These are phyloP conservation scores for Halichoeres trimaculatus DNA, from an alignment of 2,113 vertebrate species.

Conservation along the genomic window DNA sequence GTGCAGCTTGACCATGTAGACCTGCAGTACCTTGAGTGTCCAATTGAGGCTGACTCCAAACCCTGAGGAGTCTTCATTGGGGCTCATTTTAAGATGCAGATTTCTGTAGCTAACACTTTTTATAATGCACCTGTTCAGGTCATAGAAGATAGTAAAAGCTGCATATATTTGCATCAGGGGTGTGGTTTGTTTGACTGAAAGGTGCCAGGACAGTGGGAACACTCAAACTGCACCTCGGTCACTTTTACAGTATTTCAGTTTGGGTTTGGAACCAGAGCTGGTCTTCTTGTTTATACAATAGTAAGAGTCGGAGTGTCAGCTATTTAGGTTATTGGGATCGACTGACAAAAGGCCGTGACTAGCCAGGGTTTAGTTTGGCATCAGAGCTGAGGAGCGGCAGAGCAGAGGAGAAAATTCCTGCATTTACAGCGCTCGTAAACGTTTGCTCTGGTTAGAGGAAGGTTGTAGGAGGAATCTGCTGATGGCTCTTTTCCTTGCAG, in stretches of 20 bases:
- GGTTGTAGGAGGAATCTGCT: slow-evolving; percentile 59
- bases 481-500: slow-evolving; percentile 49
- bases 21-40: background rate
- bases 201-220: no score
- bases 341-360: background rate
- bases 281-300: background rate
- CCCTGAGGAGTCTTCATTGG: no score
- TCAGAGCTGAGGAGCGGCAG: slow-evolving; percentile 31
- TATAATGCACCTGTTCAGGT: no score
- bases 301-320: background rate
- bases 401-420: slow-evolving; percentile 27
- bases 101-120: no score
- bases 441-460: slow-evolving; percentile 10
- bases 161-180: no score
- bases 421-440: slow-evolving; percentile 62
- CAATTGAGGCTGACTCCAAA: no score
- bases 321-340: background rate
- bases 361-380: slow-evolving; percentile 47
- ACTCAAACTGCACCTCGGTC: no score
- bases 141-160: no score
- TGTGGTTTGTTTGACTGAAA: no score
- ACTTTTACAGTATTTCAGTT: background rate
- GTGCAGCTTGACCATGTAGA: no score
- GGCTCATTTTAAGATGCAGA: no score
- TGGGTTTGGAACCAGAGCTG: background rate